Evolutionary conservation across 2,888 invertebrate genomes (phyloP).

Genomic region (Dolichopus griseipennis): DNA sequence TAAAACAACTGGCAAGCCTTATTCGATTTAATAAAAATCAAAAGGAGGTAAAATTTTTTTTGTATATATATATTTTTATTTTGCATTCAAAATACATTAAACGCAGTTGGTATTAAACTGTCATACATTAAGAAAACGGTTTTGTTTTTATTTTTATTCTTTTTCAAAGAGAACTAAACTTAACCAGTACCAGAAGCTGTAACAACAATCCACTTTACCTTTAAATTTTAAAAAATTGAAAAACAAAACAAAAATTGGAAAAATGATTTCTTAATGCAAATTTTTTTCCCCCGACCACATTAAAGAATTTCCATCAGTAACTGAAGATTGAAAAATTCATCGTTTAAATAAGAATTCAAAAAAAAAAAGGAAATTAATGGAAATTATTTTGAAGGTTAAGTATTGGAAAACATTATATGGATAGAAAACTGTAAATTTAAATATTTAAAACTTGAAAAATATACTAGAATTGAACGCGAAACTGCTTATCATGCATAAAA

Average conservation of each 20-base stretch:
- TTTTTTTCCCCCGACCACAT: not conserved
- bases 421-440: too few species aligned
- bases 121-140: not conserved
- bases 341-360: too few species aligned
- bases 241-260: not conserved
- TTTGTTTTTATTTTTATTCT: not conserved
- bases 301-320: not conserved
- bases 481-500: too few species aligned
- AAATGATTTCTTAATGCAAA: conserved; percentile 3
- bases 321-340: not conserved
- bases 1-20: too few species aligned
- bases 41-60: not conserved
- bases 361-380: too few species aligned
- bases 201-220: not conserved
- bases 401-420: too few species aligned
- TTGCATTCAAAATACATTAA: conserved; percentile 12
- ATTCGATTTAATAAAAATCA: too few species aligned
- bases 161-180: not conserved
- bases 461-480: too few species aligned
- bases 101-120: conserved; percentile 10
- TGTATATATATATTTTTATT: not conserved
- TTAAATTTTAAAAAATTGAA: not conserved
- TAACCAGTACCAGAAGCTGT: not conserved
- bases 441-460: too few species aligned
- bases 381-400: too few species aligned